A percentile compares a stretch with the other conserved stretches of the same genome.
Conservation (phyloP, 2,797 vertebrate genomes). For the Melanotaenia boesemani region DNA sequence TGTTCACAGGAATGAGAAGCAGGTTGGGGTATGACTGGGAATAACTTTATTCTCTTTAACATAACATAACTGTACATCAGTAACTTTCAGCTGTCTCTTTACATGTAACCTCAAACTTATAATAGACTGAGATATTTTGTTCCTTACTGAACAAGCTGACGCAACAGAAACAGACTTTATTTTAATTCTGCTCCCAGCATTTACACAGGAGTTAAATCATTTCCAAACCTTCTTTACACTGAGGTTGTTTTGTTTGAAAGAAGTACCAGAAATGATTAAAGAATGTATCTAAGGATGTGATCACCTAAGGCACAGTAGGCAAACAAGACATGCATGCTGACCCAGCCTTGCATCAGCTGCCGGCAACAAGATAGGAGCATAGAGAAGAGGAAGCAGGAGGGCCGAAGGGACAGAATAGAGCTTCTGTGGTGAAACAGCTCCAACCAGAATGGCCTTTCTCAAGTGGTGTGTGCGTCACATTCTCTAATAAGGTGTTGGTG, state of each 20-base stretch:
- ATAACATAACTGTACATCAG: background rate
- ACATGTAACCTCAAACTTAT: background rate
- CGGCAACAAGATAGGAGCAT: constrained; percentile 6
- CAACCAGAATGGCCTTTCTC: constrained; percentile 36
- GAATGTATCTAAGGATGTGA: background rate
- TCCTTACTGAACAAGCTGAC: constrained; percentile 1
- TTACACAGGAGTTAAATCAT: background rate
- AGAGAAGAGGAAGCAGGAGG: constrained; percentile 54
- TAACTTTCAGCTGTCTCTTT: constrained; percentile 3
- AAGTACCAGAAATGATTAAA: background rate
- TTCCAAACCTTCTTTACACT: background rate
- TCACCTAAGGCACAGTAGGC: background rate
- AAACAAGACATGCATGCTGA: constrained; percentile 7
- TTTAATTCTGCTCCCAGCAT: background rate
- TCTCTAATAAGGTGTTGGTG: background rate
- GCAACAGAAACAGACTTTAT: constrained; percentile 1
- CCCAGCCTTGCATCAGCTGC: background rate
- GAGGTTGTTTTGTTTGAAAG: background rate
- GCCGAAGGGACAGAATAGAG: constrained; percentile 18
- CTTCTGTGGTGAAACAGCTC: constrained; percentile 41
- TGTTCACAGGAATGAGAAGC: background rate
- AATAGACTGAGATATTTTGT: background rate
- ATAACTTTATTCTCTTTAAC: too few relatives aligned
- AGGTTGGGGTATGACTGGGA: background rate
- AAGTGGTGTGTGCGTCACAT: constrained; percentile 23